Percentiles rank a stretch among this genome's conserved stretches.
Conservation (phyloP, 2,888 invertebrate genomes). For the Nemoura dubitans region DNA sequence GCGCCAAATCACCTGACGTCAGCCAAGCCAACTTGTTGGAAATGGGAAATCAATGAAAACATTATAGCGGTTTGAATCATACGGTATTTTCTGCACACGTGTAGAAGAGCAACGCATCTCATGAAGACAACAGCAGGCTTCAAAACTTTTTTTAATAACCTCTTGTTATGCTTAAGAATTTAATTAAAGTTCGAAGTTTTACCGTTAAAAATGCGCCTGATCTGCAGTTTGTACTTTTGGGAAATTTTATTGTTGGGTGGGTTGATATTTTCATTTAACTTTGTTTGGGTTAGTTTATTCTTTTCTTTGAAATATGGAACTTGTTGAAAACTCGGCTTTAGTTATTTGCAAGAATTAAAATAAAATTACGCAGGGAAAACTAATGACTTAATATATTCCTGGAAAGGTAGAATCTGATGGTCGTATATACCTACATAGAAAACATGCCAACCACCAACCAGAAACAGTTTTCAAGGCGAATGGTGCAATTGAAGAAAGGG, state of each 20-base stretch:
- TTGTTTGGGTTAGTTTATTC: constrained; percentile 1
- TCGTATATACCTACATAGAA: not conserved
- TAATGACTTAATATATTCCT: not conserved
- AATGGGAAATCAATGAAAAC: constrained; percentile 7
- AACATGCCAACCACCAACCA: too few species aligned
- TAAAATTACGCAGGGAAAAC: not conserved
- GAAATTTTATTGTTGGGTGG: not conserved
- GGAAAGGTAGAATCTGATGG: not conserved
- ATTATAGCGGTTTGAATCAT: not conserved
- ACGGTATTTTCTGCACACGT: not conserved
- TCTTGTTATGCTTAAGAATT: not conserved
- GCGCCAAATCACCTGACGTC: not conserved
- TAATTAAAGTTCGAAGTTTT: constrained; percentile 12
- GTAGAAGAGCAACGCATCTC: not conserved
- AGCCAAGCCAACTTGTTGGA: not conserved
- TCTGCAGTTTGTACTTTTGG: not conserved
- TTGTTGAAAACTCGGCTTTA: not conserved
- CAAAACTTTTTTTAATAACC: not conserved
- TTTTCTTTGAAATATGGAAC: not conserved
- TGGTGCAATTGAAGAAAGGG: too few species aligned
- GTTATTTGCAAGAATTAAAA: not conserved
- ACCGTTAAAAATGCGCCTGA: not conserved
- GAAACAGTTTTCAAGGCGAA: too few species aligned
- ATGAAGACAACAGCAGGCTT: not conserved
- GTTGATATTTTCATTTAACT: not conserved